phyloP scores from a whole-genome alignment of 2,888 invertebrate genomes.

The Andrena marginata region DNA sequence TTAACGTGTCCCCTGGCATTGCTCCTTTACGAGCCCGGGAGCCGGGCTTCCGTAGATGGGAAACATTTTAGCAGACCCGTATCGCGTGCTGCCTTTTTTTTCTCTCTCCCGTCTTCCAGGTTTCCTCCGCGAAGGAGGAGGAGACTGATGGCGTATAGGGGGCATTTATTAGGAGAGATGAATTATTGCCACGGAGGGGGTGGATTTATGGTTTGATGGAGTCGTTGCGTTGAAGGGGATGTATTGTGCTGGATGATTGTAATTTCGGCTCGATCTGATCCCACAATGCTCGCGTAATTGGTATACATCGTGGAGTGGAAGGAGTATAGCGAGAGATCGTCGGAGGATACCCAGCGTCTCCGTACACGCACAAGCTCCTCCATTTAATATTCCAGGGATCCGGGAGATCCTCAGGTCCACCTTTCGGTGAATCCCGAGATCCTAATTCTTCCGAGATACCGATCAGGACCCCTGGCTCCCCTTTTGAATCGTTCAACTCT shows the following conservation, averaged over 20 bases:
- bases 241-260: background rate
- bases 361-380: no score
- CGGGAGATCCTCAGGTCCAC: no score
- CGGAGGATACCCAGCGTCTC: background rate
- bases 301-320: background rate
- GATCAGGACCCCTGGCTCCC: no score
- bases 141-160: slow-evolving; percentile 32
- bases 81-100: slow-evolving; percentile 18
- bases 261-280: background rate
- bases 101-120: background rate
- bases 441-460: no score
- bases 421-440: no score
- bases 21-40: slow-evolving; percentile 28
- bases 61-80: slow-evolving; percentile 28
- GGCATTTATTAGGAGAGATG: slow-evolving; percentile 26
- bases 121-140: background rate
- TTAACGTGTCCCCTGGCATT: slow-evolving; percentile 33
- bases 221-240: slow-evolving; percentile 2
- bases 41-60: background rate
- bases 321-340: background rate
- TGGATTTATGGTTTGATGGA: slow-evolving; percentile 25
- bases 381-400: no score
- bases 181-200: slow-evolving; percentile 12
- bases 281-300: background rate
- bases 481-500: no score